Evolutionary conservation across 2,888 invertebrate genomes (phyloP), one percentile per base, ranked within the genome.

Genomic region (Nemapogon koenigi): DNA sequence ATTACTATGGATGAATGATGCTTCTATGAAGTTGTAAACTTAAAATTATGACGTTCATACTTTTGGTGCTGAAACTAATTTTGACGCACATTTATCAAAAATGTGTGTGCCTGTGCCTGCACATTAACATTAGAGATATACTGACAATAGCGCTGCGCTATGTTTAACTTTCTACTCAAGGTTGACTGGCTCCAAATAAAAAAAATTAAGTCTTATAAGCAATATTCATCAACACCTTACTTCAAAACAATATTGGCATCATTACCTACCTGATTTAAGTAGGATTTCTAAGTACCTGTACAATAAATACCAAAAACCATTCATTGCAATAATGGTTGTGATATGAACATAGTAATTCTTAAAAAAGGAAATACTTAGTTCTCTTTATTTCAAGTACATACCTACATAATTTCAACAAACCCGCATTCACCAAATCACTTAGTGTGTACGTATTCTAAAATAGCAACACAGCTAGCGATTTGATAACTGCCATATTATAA

Each of bases 401-500:
- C 14, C 22, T 19, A 19, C 28, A 16, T 28, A 35, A 32, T 48
- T 49, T 53, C 46, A 31, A 52, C 60, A 59, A 54, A 49, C 56
- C 57, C 56, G 62, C 59, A 62, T 57, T 63, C 58, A 62, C 62
- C 62, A 63, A 64, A 62, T 55, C 50, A 57, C 61, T 57, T 32
- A 17, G 10, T 7, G 22, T 22, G 22, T 22, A 22, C 22, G 6
- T 22, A 22, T 22, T 22, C 14, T 13, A 25, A 19, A 8, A 11
- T 30, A 57, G 61, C 71, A 73, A 73, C 70, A 65, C 71, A 70
- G 76, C 76, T 78, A 78, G 72, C 73, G 61, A 70, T 66, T 67
- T 66, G 69, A 73, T 67, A 71, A 78, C 78, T 76, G 78, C 78
- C 78, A 78, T 78, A 78, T 65, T 67, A 65, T 78, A 75, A 76